Conservation (phyloP, 2,797 vertebrate genomes). For the Spondyliosoma cantharus region DNA sequence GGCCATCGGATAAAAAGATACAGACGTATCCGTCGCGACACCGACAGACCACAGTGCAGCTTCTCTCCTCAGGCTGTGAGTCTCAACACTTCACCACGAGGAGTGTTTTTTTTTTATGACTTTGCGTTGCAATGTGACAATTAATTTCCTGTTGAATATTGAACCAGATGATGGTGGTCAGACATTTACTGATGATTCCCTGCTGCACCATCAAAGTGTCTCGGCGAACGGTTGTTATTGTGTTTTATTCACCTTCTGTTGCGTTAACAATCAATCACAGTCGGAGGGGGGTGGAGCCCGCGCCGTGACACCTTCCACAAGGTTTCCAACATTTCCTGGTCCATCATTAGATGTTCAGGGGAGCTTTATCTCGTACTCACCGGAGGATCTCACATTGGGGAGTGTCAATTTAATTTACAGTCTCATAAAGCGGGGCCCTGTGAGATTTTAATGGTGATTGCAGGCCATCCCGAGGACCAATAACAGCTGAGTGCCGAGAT, state of each 20-base stretch:
- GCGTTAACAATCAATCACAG: conserved; percentile 38
- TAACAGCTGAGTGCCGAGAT: conserved; percentile 53
- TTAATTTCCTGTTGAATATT: too few species aligned
- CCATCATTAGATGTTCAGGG: conserved; percentile 37
- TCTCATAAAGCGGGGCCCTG: conserved; percentile 56
- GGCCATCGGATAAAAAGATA: too few species aligned
- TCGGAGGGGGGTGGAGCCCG: background rate
- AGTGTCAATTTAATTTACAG: conserved; percentile 66
- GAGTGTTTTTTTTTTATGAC: too few species aligned
- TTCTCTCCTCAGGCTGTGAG: too few species aligned
- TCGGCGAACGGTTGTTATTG: background rate
- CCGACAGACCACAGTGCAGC: too few species aligned
- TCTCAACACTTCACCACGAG: too few species aligned
- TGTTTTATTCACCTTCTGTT: conserved; percentile 34
- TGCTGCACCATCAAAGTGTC: conserved; percentile 10
- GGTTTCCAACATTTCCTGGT: conserved; percentile 44
- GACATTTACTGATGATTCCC: conserved; percentile 18
- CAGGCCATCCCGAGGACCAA: conserved; percentile 54
- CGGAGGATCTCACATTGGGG: conserved; percentile 33
- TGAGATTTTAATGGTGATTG: conserved; percentile 69
- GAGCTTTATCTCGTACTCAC: conserved; percentile 40
- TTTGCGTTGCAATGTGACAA: too few species aligned
- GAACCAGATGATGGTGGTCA: background rate
- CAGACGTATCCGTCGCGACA: too few species aligned
- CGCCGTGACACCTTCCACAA: conserved; percentile 29